These are phyloP conservation scores for Criorhina ranunculi DNA, from an alignment of 2,888 invertebrate genomes.

Conservation along the genomic window DNA sequence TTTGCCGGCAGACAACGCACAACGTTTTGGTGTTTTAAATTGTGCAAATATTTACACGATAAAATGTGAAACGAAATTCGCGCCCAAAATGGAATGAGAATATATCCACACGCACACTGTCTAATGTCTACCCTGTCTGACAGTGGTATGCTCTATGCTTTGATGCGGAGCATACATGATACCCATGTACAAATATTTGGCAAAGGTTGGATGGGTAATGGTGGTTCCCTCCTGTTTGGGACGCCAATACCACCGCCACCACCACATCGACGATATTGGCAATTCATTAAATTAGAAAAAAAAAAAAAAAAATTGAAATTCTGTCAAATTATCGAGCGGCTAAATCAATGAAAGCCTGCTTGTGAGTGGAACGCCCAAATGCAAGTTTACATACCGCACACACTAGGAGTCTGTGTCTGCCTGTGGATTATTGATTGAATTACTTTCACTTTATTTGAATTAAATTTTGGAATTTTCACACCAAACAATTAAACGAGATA, in stretches of 20 bases:
- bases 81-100: constrained; percentile 23
- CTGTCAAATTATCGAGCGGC: constrained; percentile 18
- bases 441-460: too few species aligned
- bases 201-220: neutral
- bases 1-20: neutral
- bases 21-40: constrained; percentile 2
- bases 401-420: too few species aligned
- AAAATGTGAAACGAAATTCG: constrained; percentile 44
- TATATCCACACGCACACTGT: neutral
- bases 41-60: constrained; percentile 41
- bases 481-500: neutral
- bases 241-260: neutral
- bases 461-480: too few species aligned
- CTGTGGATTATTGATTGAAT: too few species aligned
- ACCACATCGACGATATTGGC: constrained; percentile 18
- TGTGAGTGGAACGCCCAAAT: neutral
- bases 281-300: constrained; percentile 38
- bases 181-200: constrained; percentile 35
- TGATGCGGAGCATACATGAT: constrained; percentile 15
- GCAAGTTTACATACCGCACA: constrained; percentile 8
- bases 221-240: neutral
- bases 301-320: constrained; percentile 17
- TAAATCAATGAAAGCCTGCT: constrained; percentile 23
- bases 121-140: too few species aligned
- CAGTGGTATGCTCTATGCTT: neutral